Base-by-base conservation (phyloP, 2,113 vertebrate genomes). In the Alces alces region DNA sequence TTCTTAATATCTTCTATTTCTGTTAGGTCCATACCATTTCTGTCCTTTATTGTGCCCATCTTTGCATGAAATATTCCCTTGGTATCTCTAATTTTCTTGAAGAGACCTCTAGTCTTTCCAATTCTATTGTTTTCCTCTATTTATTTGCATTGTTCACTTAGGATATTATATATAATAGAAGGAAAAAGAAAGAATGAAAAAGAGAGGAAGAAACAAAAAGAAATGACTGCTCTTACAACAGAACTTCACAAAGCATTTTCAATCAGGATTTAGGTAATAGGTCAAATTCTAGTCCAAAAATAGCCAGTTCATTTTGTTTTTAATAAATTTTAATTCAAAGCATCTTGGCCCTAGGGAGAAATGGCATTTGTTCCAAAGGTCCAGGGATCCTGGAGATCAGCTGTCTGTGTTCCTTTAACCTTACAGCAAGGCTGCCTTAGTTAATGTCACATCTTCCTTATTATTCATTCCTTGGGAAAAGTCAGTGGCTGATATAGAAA, bases 371-470 rank as follows among this genome's bases (percentile, higher is more conserved):
- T 97, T 98, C 96, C 97, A 98, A 98, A 97, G 80, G 82, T 73
- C 89, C 97, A 95, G 97, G 98, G 95, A 97, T 97, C 98, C 98
- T 98, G 97, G 27, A 61, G 96, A 98, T 93, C 97, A 99, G 98
- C 97, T 98, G 97, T 99, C 98, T 97, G 85, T 98, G 96, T 97
- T 97, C 61, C 97, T 98, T 98, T 98, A 98, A 98, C 98, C 96
- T 99, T 99, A 98, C 98, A 98, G 98, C 97, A 98, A 98, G 96
- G 85, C 96, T 95, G 91, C 95, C 97, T 97, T 97, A 97, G 96
- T 98, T 99, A 99, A 99, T 99, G 98, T 98, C 98, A 98, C 98
- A 98, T 99, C 98, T 99, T 99, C 98, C 97, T 97, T 98, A 98
- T 97, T 98, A 98, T 96, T 97, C 43, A 61, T 96, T 86, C 36